phyloP scores from a whole-genome alignment of 2,888 invertebrate species.

The Cephus runcator region DNA sequence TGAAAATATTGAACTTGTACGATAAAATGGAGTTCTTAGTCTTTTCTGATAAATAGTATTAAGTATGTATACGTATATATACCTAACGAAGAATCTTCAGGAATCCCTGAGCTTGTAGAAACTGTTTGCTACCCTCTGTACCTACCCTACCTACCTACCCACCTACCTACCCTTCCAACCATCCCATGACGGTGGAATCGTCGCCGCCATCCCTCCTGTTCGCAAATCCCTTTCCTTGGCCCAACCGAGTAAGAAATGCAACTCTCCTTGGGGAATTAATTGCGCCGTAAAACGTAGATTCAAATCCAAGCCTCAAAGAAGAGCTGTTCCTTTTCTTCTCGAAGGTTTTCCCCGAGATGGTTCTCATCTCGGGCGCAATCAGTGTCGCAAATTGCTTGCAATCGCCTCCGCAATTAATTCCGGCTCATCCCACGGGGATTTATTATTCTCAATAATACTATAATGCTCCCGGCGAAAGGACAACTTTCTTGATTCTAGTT shows the following conservation, averaged over 20 bases:
- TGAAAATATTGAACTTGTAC: too few species aligned
- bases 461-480: not conserved
- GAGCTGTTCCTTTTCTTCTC: conserved; percentile 40
- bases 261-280: conserved; percentile 59
- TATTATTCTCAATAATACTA: conserved; percentile 30
- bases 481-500: too few species aligned
- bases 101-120: conserved; percentile 32
- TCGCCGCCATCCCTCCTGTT: conserved; percentile 20
- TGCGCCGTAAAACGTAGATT: conserved; percentile 59
- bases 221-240: conserved; percentile 51
- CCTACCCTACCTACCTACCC: not conserved
- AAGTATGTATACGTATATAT: conserved; percentile 15
- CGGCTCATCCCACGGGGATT: conserved; percentile 48
- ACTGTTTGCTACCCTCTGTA: conserved; percentile 30
- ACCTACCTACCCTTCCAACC: conserved; percentile 7
- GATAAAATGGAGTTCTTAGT: too few species aligned
- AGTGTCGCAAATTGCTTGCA: conserved; percentile 61
- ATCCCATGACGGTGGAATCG: not conserved
- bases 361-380: conserved; percentile 54
- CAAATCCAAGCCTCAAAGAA: conserved; percentile 54
- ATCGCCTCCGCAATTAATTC: conserved; percentile 59
- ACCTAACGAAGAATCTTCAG: conserved; percentile 27
- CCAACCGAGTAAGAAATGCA: conserved; percentile 45
- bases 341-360: conserved; percentile 51
- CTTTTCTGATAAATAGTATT: too few species aligned